These are phyloP conservation scores for Alosa sapidissima DNA, from an alignment of 2,797 vertebrate species.

Conservation along the genomic window DNA sequence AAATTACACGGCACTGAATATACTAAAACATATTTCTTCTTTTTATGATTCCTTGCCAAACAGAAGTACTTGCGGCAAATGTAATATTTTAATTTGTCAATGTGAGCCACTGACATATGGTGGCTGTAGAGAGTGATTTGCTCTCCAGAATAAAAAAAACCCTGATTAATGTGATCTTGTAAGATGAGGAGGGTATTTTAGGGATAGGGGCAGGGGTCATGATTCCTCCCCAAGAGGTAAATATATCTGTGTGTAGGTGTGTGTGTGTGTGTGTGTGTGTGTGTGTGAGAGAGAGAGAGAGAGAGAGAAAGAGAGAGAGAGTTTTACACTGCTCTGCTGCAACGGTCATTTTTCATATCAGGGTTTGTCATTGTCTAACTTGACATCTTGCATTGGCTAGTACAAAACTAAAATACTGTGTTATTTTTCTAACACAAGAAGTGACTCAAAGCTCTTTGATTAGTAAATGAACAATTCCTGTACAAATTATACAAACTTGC, in stretches of 20 bases:
- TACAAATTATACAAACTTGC: too few species aligned
- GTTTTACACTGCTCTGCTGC: too few species aligned
- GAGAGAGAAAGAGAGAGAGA: too few species aligned
- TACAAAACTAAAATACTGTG: neutral
- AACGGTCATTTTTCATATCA: constrained; percentile 7
- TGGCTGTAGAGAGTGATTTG: neutral
- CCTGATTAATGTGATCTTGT: neutral
- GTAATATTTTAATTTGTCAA: neutral
- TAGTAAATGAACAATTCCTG: too few species aligned
- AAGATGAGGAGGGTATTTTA: neutral
- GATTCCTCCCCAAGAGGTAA: neutral
- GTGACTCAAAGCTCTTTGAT: too few species aligned
- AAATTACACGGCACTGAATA: neutral
- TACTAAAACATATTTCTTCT: neutral
- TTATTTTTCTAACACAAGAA: too few species aligned
- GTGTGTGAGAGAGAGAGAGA: neutral
- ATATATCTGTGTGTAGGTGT: neutral
- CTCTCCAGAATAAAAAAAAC: neutral
- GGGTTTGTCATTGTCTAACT: constrained; percentile 32
- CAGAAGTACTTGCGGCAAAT: neutral
- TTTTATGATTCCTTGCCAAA: neutral
- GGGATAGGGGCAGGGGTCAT: neutral
- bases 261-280: neutral
- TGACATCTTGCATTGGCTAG: neutral
- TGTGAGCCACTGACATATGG: neutral